These are phyloP conservation scores for Callimorpha dominula DNA, from an alignment of 2,888 invertebrate genomes.

Conservation along the genomic window DNA sequence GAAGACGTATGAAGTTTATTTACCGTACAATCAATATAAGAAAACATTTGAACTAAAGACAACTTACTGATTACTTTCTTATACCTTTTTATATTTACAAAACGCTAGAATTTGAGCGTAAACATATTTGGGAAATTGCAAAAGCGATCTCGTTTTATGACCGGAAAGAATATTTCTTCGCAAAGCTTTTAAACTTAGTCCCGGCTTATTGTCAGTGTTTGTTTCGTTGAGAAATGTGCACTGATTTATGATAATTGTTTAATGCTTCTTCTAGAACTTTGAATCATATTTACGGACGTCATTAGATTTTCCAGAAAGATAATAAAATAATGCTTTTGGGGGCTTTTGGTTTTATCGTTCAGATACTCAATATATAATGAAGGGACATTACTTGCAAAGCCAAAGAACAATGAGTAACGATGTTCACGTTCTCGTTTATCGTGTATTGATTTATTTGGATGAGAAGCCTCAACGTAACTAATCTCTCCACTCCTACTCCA, in stretches of 20 bases:
- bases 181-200: slow-evolving; percentile 46
- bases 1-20: no score
- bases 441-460: no score
- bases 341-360: neutral
- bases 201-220: slow-evolving; percentile 35
- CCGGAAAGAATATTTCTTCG: slow-evolving; percentile 50
- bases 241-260: slow-evolving; percentile 31
- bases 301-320: slow-evolving; percentile 12
- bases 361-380: no score
- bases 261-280: slow-evolving; percentile 23
- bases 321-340: slow-evolving; percentile 10
- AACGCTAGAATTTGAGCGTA: neutral
- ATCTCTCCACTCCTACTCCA: no score
- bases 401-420: no score
- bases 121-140: slow-evolving; percentile 39
- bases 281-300: slow-evolving; percentile 15
- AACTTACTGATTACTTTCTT: neutral
- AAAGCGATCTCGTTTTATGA: slow-evolving; percentile 44
- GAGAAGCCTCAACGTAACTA: no score
- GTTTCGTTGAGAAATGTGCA: slow-evolving; percentile 31
- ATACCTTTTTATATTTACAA: neutral
- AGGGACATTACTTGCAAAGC: no score
- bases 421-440: no score
- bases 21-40: no score
- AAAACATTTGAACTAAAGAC: neutral